Evolutionary conservation across 2,797 vertebrate species (phyloP), one percentile per base, ranked within the genome.

Genomic region (Bovichtus variegatus): DNA sequence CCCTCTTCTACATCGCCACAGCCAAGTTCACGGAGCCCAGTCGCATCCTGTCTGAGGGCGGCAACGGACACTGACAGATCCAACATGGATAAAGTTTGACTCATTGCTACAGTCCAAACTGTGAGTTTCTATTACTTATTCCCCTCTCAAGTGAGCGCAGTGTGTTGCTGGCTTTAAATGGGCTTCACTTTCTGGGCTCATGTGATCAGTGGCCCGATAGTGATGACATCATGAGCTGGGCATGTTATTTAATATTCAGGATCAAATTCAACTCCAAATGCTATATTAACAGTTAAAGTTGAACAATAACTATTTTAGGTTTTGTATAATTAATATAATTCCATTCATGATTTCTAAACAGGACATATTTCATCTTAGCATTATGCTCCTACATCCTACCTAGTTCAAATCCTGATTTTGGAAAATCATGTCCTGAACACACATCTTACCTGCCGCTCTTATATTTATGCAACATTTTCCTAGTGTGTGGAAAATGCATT

Each of bases 21-120:
- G 97, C 97, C 1, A 97, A 96, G 84, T 99, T 97, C 91, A 99
- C 98, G 0, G 97, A 99, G 83, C 98, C 98, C 0, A 98, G 97
- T 0, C 94, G 97, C 70, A 98, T 99, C 86, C 95, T 98, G 74
- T 96, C 96, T 0, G 98, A 99, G 87, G 97, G 96, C 3, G 96
- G 97, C 47, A 99, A 95, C 8, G 98, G 98, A 73, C 97, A 98
- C 83, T 99, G 79, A 23, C 27, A 13, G 12, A 23, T 9, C 57
- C 36, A 5, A 10, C 12, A 5, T 11, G 21, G 23, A 51, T 25
- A 15, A 7, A 34, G 34, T 2, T 8, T 34, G 8, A 34, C 6
- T 34, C 34, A 34, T 6, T 7, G 34, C n/a, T n/a, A 34, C 31
- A 31, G 7, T 34, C 31, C 31, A 7, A n/a, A n/a, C n/a, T n/a